phyloP scores from a whole-genome alignment of 2,113 vertebrate species.

The Chaenogobius annularis region DNA sequence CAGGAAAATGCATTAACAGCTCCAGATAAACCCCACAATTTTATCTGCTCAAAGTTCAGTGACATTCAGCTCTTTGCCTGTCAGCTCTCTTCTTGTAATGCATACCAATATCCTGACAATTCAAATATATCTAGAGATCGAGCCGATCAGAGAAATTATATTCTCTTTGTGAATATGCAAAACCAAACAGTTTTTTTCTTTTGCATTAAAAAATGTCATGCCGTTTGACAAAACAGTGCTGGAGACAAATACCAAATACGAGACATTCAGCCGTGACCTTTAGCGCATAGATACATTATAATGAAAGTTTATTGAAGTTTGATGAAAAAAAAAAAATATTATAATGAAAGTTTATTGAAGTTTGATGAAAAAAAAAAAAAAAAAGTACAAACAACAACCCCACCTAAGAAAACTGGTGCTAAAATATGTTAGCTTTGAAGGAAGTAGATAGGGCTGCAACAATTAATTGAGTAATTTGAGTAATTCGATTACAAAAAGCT shows the following conservation, averaged over 20 bases:
- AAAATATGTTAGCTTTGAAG: too few species aligned
- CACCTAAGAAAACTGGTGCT: too few species aligned
- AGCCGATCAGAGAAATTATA: neutral
- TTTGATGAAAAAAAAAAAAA: neutral
- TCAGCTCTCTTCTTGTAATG: constrained; percentile 24
- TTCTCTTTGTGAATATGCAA: constrained; percentile 18
- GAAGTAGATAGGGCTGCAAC: too few species aligned
- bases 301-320: neutral
- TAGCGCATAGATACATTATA: neutral
- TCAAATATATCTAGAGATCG: constrained; percentile 15
- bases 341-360: neutral
- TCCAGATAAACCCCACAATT: constrained; percentile 34
- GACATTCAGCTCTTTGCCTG: constrained; percentile 14
- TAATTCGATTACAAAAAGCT: too few species aligned
- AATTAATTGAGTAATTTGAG: too few species aligned
- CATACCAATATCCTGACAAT: constrained; percentile 30
- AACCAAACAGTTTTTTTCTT: constrained; percentile 2
- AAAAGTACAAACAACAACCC: neutral
- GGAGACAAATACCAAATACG: neutral
- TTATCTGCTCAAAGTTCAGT: constrained; percentile 33
- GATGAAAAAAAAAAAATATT: neutral
- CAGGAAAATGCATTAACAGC: constrained; percentile 28
- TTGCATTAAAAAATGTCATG: neutral
- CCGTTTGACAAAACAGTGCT: neutral
- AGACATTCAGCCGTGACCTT: neutral